These are phyloP conservation scores for Leptocoma aspasia DNA, from an alignment of 2,113 vertebrate genomes.

Conservation along the genomic window DNA sequence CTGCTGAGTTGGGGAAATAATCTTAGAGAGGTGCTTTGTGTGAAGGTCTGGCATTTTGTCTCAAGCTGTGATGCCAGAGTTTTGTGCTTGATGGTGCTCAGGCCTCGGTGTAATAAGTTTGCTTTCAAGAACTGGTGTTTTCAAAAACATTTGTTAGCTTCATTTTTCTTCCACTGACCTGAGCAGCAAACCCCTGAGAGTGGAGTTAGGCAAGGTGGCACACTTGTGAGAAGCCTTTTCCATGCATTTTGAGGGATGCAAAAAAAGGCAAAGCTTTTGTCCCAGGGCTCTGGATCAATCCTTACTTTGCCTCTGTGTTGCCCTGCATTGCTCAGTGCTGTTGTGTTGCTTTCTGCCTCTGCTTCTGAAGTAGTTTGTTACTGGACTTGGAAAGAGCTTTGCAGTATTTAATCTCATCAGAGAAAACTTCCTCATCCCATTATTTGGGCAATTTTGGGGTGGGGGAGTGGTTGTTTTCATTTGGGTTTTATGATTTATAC, in stretches of 20 bases:
- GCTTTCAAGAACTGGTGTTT: not conserved
- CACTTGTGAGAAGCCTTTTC: not conserved
- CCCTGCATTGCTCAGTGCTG: not conserved
- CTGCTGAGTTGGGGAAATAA: not conserved
- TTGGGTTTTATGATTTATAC: constrained; percentile 51
- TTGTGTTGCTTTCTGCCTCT: constrained; percentile 36
- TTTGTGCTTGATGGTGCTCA: not conserved
- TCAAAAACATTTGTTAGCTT: constrained; percentile 38
- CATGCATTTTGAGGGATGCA: not conserved
- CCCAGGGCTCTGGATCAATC: not conserved
- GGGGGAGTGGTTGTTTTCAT: constrained; percentile 63
- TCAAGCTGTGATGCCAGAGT: rapidly evolving
- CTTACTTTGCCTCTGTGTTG: not conserved
- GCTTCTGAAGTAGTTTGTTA: constrained; percentile 39
- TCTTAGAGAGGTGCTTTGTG: not conserved
- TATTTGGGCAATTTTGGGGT: constrained; percentile 61
- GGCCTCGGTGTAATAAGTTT: not conserved
- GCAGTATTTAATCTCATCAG: constrained; percentile 64
- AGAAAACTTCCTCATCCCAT: constrained; percentile 58
- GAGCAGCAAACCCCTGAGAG: not conserved
- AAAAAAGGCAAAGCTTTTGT: not conserved
- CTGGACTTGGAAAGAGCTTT: constrained; percentile 62
- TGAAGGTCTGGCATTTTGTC: not conserved
- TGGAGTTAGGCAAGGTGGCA: not conserved
- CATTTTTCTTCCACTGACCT: constrained; percentile 31